Conservation (phyloP, 2,113 vertebrate genomes). For the Lonchura striata region DNA sequence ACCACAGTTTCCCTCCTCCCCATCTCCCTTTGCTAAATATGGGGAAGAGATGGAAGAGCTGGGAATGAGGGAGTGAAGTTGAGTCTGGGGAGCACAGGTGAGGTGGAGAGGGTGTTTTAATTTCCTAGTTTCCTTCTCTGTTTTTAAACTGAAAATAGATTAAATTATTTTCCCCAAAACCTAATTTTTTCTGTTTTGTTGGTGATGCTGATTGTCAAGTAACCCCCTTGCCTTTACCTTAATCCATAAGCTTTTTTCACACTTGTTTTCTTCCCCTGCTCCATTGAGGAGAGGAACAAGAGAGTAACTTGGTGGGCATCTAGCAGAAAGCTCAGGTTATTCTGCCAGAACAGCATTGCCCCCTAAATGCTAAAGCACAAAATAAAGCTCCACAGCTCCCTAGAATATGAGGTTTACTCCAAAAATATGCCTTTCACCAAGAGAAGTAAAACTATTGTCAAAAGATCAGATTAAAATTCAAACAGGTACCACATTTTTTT, state of each 20-base stretch:
- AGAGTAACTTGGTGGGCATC: background rate
- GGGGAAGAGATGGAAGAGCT: accelerated
- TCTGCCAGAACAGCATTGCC: background rate
- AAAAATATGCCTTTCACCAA: background rate
- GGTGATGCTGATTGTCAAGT: background rate
- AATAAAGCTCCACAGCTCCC: background rate
- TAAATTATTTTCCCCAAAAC: background rate
- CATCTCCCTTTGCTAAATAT: accelerated
- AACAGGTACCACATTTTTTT: background rate
- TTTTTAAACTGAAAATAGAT: background rate
- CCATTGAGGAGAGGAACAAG: background rate
- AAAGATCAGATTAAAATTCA: background rate
- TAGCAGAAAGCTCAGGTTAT: background rate
- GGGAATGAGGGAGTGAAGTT: background rate
- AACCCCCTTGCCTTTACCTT: background rate
- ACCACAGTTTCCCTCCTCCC: accelerated
- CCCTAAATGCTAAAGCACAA: background rate
- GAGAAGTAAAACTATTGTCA: background rate
- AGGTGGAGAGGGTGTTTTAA: background rate
- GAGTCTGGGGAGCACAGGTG: background rate
- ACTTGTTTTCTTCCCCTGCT: background rate
- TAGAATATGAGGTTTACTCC: background rate
- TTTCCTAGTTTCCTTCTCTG: background rate
- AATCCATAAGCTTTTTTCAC: background rate
- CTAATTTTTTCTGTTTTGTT: background rate